Base-by-base conservation (phyloP, 2,888 invertebrate species). In the Ophioninae sp. region DNA sequence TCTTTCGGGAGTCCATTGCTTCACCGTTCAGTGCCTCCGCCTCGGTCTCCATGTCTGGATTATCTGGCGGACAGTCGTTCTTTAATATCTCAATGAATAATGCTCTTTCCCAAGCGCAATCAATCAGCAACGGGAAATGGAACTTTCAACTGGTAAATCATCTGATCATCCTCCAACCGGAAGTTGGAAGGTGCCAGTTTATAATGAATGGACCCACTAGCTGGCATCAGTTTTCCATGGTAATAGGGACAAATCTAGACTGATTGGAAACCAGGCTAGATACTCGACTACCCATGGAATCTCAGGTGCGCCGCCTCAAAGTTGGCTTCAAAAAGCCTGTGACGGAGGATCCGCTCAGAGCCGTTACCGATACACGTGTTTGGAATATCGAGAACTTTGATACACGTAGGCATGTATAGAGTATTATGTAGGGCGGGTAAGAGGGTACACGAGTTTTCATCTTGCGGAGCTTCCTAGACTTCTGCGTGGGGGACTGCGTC, bases 1-100 rank as follows among this genome's bases (percentile, higher is more conserved):
- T 95, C 89, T 96, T 96, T 87, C 96, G 95, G 59, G 95, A 91
- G 82, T 92, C 92, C 72, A 91, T 90, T 3, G 90, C 88, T 80
- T 92, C 92, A 20, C 92, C 92, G 85, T 92, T 92, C 83, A 92
- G 81, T 20, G 92, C 91, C 83, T 90, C 89, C 58, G 92, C 92
- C 82, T 93, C 92, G 64, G 90, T 91, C 86, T 92, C 92, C 86
- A 91, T 89, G 77, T 91, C 92, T 72, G 92, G 90, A 87, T 92
- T 90, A 78, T 90, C 92, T 93, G 85, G n/a, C 77, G 81, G 73
- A 79, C 51, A 79, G 61, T 78, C 71, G 37, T 75, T 79, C 61
- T 17, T 78, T 82, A 75, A 64, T 79, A 73, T 72, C 44, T 59
- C 37, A 23, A 63, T 56, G 61, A 61, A 68, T 6, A 10, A 75